phyloP scores from a whole-genome alignment of 2,113 vertebrate genomes.

The Epinephelus cyanopodus region DNA sequence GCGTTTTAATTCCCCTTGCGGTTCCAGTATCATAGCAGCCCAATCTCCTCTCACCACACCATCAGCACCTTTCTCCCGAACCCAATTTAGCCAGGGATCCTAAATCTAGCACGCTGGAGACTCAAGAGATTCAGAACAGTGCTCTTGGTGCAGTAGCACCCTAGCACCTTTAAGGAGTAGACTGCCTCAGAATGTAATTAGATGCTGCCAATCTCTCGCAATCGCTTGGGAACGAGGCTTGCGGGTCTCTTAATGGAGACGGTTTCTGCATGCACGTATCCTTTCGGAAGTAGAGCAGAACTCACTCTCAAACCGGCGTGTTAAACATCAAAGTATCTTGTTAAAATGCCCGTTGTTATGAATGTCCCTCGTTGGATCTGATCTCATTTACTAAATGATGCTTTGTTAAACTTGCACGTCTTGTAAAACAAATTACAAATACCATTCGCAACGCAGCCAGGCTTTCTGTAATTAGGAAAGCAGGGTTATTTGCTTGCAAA shows the following conservation, averaged over 20 bases:
- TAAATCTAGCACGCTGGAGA: constrained; percentile 65
- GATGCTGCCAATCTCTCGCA: constrained; percentile 76
- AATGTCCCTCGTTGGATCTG: constrained; percentile 40
- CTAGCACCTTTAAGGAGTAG: constrained; percentile 69
- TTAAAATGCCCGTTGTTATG: constrained; percentile 29
- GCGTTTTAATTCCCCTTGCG: constrained; percentile 76
- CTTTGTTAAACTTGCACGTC: constrained; percentile 57
- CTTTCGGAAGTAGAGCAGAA: constrained; percentile 55
- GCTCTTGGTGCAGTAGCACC: constrained; percentile 62
- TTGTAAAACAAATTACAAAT: constrained; percentile 52
- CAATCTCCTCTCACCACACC: constrained; percentile 65
- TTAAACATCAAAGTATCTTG: constrained; percentile 46
- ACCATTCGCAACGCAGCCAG: constrained; percentile 10
- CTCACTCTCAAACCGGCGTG: constrained; percentile 19
- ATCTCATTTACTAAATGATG: constrained; percentile 54
- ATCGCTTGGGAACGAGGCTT: constrained; percentile 49
- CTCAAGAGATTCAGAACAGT: constrained; percentile 55
- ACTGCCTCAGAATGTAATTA: constrained; percentile 67
- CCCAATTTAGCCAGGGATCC: constrained; percentile 75
- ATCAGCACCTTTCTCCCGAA: constrained; percentile 76
- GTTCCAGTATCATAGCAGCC: constrained; percentile 71
- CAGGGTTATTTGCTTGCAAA: not conserved
- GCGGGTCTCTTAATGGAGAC: constrained; percentile 61
- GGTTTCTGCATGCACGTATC: constrained; percentile 20
- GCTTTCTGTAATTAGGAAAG: constrained; percentile 47